A percentile compares a stretch with the other conserved stretches of the same genome.
phyloP scores from a whole-genome alignment of 1,140 invertebrate genomes.

The Marisa cornuarietis region DNA sequence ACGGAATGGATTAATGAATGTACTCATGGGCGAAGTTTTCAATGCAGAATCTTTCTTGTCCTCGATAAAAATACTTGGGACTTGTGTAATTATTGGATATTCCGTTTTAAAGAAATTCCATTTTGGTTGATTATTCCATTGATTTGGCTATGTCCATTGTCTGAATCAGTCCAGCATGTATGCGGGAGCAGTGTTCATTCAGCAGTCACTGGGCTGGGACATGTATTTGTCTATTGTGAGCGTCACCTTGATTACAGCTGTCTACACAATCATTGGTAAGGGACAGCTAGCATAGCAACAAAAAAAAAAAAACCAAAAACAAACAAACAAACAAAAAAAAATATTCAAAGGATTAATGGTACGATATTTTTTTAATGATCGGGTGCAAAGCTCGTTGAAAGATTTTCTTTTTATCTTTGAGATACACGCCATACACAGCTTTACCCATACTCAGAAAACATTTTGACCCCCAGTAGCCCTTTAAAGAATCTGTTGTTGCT shows the following conservation, averaged over 20 bases:
- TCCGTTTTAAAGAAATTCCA: background rate
- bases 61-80: no score
- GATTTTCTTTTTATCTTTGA: no score
- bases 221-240: conserved; percentile 62
- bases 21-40: background rate
- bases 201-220: conserved; percentile 63
- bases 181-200: conserved; percentile 69
- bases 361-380: no score
- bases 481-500: no score
- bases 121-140: background rate
- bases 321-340: no score
- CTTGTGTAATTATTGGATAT: background rate
- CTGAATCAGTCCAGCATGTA: conserved; percentile 67
- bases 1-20: background rate
- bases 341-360: no score
- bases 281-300: background rate
- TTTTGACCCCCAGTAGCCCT: no score
- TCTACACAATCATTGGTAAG: conserved; percentile 64
- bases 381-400: no score
- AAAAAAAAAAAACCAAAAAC: no score
- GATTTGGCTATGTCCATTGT: background rate
- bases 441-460: no score
- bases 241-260: conserved; percentile 43
- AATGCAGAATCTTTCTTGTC: background rate
- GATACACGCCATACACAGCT: no score